Base-by-base conservation (phyloP, 30 jellyfish, hydroid and myxozoan genomes). In the Nemopilema nomurai region DNA sequence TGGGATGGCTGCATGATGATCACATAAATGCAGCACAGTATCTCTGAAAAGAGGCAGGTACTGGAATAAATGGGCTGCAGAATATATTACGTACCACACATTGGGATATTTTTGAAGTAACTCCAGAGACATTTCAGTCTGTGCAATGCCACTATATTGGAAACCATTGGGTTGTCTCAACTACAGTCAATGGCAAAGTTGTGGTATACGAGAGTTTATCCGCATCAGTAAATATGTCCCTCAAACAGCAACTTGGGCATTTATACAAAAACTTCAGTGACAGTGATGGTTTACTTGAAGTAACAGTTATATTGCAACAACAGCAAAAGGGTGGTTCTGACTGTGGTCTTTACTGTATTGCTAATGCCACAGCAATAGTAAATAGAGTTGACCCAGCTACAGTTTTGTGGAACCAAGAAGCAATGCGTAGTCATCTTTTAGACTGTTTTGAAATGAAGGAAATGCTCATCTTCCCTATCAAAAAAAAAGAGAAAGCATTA, bases 141-240 rank as follows among this genome's bases (percentile, higher is more conserved):
- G 71, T 73, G 8, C 84, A 73, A 32, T 73, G 84, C 84, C 84
- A 73, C 70, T 27, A 73, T n/a, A 73, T 73, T 27, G 84, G 84
- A 6, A 22, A 73, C 70, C 84, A 73, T 73, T 73, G 84, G 84
- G 68, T 73, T 21, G 41, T 20, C 16, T 73, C 84, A 0, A 68
- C 51, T 50, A 68, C 79, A 21, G 51, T 68, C 18, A 21, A 24
- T 68, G 79, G 79, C 51, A 21, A 24, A 68, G 51, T 68, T 68
- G 51, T 68, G 7, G 79, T 28, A 19, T 68, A 68, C 29, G 79
- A 68, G 16, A 68, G 79, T 28, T 23, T 68, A 8, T 68, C 62
- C 26, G 28, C 79, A 68, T 21, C 41, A 21, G 8, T 68, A 29
- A 68, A 68, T 20, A 1, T 21, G 23, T 24, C 79, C 62, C 51